Percentiles rank a stretch among this genome's conserved stretches.
Conservation (phyloP, 2,888 invertebrate species). For the Ptycholaimellus sp. region DNA sequence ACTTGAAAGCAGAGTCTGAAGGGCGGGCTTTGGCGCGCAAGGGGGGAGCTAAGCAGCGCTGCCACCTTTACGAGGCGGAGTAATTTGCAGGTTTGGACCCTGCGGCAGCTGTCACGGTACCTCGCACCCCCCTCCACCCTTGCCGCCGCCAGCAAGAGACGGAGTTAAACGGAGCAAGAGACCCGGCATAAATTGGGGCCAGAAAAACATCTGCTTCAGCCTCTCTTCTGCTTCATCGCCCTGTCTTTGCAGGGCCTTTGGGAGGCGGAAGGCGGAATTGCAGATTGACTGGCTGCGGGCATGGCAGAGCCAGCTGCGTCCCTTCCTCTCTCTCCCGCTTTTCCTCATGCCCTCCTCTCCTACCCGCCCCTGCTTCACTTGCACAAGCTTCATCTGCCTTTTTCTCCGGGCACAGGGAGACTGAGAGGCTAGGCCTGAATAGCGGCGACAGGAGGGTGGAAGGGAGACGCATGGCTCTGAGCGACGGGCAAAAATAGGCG, state of each 20-base stretch:
- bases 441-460: background rate
- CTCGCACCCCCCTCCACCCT: background rate
- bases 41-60: too few relatives aligned
- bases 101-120: too few relatives aligned
- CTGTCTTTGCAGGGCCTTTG: background rate
- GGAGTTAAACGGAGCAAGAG: background rate
- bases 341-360: too few relatives aligned
- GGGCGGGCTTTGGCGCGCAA: too few relatives aligned
- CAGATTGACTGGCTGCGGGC: background rate
- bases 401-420: background rate
- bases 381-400: background rate
- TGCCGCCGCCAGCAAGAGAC: background rate
- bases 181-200: background rate
- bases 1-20: too few relatives aligned
- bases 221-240: too few relatives aligned
- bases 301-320: background rate
- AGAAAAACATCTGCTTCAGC: too few relatives aligned
- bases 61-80: too few relatives aligned
- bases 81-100: too few relatives aligned
- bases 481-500: background rate
- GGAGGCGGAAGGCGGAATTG: background rate
- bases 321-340: background rate
- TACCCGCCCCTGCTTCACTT: constrained; percentile 1
- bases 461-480: background rate
- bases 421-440: background rate